A percentile compares a stretch with the other conserved stretches of the same genome.
Evolutionary conservation across 2,888 invertebrate species (phyloP).

Genomic region (Trachelus iudaicus): DNA sequence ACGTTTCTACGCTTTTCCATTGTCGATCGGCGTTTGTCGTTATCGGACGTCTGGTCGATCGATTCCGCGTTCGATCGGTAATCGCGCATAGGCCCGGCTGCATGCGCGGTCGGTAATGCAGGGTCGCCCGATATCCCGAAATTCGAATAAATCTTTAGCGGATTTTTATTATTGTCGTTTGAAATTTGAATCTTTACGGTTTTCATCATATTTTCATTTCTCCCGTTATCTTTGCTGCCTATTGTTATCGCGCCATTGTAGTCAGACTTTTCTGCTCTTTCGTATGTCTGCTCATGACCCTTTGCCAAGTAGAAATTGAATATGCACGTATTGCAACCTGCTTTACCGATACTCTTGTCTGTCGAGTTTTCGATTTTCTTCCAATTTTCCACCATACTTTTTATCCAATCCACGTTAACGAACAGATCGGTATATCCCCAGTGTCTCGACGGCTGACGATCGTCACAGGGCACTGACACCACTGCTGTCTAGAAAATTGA

Average conservation of each 20-base stretch:
- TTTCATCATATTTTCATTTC: background rate
- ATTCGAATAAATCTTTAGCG: background rate
- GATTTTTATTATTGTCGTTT: background rate
- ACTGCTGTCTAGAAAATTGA: slow-evolving; percentile 29
- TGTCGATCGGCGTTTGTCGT: background rate
- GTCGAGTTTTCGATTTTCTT: background rate
- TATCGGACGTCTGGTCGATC: background rate
- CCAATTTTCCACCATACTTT: slow-evolving; percentile 24
- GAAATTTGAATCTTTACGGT: background rate
- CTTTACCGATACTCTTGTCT: background rate
- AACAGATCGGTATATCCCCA: slow-evolving; percentile 42
- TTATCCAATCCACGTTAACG: slow-evolving; percentile 36
- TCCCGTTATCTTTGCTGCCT: background rate
- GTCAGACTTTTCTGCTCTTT: background rate
- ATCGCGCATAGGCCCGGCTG: background rate
- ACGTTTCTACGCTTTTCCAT: background rate
- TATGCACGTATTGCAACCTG: slow-evolving; percentile 31
- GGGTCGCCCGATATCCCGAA: background rate
- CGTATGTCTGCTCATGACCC: slow-evolving; percentile 22
- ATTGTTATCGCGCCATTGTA: background rate
- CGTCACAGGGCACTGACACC: slow-evolving; percentile 39
- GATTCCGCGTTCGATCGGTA: background rate
- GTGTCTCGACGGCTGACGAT: slow-evolving; percentile 27
- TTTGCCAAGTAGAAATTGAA: slow-evolving; percentile 34
- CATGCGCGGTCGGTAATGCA: background rate